Evolutionary conservation across 2,888 invertebrate species (phyloP).

Genomic region (Chelonus formosanus): DNA sequence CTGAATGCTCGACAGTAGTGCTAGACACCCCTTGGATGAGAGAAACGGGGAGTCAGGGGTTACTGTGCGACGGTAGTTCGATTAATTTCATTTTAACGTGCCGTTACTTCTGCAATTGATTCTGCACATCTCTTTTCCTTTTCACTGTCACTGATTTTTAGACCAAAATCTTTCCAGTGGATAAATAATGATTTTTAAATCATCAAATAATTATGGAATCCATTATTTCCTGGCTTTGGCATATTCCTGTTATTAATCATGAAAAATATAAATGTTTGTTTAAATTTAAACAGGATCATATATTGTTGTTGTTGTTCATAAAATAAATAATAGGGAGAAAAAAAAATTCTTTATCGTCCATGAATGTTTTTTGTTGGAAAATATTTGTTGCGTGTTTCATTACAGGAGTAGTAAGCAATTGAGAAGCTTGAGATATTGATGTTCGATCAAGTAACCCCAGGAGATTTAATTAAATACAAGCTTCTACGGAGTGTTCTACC

Average conservation of each 20-base stretch:
- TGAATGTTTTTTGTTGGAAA: neutral
- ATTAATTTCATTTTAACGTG: slow-evolving; percentile 32
- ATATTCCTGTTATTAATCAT: too few species aligned
- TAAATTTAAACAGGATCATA: too few species aligned
- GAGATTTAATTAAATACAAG: slow-evolving; percentile 64
- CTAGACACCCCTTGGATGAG: neutral
- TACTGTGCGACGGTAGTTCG: neutral
- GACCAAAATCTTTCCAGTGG: neutral
- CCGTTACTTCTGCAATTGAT: slow-evolving; percentile 42
- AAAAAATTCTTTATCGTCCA: neutral
- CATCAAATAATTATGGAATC: too few species aligned
- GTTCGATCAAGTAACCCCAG: slow-evolving; percentile 61
- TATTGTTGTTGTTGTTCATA: too few species aligned
- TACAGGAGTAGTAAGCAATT: slow-evolving; percentile 34
- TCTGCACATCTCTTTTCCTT: neutral
- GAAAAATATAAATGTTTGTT: too few species aligned
- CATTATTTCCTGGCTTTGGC: too few species aligned
- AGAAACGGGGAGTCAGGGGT: neutral
- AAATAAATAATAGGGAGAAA: neutral
- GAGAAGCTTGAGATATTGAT: slow-evolving; percentile 62
- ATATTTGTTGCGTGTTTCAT: neutral
- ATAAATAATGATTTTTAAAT: too few species aligned
- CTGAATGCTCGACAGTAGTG: slow-evolving; percentile 24
- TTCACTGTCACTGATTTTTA: neutral
- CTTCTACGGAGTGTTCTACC: slow-evolving; percentile 43